Evolutionary conservation across 2,888 invertebrate species (phyloP), one percentile per base, ranked within the genome.

Genomic region (Itoplectis maculator): DNA sequence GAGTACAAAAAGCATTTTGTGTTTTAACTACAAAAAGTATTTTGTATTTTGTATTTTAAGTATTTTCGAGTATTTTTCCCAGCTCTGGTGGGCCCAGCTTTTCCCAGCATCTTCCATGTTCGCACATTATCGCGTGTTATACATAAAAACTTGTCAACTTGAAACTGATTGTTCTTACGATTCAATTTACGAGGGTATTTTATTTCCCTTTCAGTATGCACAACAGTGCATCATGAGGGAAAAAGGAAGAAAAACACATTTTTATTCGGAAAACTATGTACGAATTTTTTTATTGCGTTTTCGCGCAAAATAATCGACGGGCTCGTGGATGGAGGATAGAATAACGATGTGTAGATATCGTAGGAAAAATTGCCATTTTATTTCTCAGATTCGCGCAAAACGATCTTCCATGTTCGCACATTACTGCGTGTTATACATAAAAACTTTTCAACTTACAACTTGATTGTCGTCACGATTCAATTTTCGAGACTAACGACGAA

Each of bases 401-500:
- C 23, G 23, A 0, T 49, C n/a, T 76, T 9, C 56, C 37, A 23
- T 13, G 49, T 23, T 78, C 79, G 35, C 42, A 59, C 29, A 13
- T 49, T 51, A n/a, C 15, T 47, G 29, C 5, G 3, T 29, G 5
- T 5, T 35, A 68, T 40, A 47, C 11, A 20, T 9, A 37, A 47
- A 56, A 42, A 70, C 63, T 18, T 56, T 8, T 9, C 59, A 40
- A 20, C 15, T 76, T 13, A 13, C 37, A 37, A 75, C 29, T 13
- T 54, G 20, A n/a, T 56, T 23, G 13, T 47, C 40, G 51, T 42
- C 45, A 23, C 40, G 42, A 18, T 61, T 29, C 9, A 23, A 61
- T 23, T 72, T 40, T 35, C 11, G 37, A 73, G 13, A 59, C 70
- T 51, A 76, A 68, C 66, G 18, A 56, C 49, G 61, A 82, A 82